These are phyloP conservation scores for Hetaerina titia DNA, from an alignment of 2,888 invertebrate species.

Conservation along the genomic window DNA sequence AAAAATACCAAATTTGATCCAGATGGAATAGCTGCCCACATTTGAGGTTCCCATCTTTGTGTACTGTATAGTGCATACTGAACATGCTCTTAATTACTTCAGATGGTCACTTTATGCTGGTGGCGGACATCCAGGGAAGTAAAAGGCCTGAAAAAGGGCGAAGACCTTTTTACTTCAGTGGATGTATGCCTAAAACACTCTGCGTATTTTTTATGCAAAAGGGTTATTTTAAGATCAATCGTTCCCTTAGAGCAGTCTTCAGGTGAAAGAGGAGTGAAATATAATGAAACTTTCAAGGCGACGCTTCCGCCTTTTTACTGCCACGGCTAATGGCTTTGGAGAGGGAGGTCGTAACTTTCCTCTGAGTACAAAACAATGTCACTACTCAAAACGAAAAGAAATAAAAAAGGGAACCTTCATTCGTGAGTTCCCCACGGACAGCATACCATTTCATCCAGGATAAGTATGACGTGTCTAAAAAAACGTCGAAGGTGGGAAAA, in stretches of 20 bases:
- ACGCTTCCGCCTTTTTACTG: not conserved
- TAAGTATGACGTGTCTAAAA: not conserved
- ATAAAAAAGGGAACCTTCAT: not conserved
- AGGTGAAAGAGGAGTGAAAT: not conserved
- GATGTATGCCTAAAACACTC: too few relatives aligned
- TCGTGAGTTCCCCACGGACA: not conserved
- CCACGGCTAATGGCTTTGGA: not conserved
- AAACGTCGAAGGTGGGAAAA: not conserved
- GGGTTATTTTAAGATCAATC: not conserved
- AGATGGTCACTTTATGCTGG: not conserved
- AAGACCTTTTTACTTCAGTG: not conserved
- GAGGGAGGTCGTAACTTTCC: not conserved
- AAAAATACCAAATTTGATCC: too few relatives aligned
- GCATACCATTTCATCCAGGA: not conserved
- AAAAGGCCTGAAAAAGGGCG: not conserved
- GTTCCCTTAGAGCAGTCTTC: not conserved
- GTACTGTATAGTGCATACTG: too few relatives aligned
- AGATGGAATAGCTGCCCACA: too few relatives aligned
- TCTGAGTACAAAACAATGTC: constrained; percentile 17
- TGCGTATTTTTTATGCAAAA: not conserved
- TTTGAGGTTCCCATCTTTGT: too few relatives aligned
- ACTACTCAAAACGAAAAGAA: not conserved
- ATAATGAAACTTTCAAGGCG: not conserved
- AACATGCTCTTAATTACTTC: too few relatives aligned
- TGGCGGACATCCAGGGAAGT: not conserved